Percentiles rank a stretch among this genome's conserved stretches.
phyloP scores from a whole-genome alignment of 2,113 vertebrate genomes.

The Sebastes fasciatus region DNA sequence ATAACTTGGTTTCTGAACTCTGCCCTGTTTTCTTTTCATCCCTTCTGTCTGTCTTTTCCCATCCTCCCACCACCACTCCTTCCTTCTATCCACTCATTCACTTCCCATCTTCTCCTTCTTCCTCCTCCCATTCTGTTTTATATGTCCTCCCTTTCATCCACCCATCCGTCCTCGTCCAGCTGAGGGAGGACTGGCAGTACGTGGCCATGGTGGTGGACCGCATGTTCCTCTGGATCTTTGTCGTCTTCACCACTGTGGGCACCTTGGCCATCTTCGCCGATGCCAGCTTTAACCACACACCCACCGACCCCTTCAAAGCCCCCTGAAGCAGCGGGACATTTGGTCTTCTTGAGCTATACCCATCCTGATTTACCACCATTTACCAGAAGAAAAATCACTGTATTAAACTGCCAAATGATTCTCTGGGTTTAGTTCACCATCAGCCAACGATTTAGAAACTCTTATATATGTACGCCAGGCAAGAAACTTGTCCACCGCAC shows the following conservation, averaged over 20 bases:
- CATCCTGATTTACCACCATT: background rate
- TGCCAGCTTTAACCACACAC: conserved; percentile 84
- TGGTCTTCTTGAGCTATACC: background rate
- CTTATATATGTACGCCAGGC: background rate
- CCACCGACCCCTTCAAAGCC: conserved; percentile 82
- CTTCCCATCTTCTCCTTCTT: background rate
- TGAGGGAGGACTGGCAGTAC: conserved; percentile 88
- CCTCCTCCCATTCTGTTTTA: too few species aligned
- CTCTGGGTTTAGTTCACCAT: background rate
- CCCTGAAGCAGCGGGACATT: conserved; percentile 31
- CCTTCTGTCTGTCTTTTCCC: background rate
- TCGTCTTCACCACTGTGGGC: conserved; percentile 85
- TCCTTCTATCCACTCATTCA: background rate
- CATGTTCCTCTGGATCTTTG: conserved; percentile 87
- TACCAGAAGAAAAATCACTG: background rate
- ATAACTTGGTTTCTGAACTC: background rate
- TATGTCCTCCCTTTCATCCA: background rate
- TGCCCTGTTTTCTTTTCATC: background rate
- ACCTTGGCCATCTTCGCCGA: conserved; percentile 84
- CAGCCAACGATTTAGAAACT: background rate
- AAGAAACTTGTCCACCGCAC: background rate
- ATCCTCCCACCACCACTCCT: background rate
- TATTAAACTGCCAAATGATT: background rate
- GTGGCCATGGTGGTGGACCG: conserved; percentile 89
- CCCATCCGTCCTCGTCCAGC: conserved; percentile 55